A percentile compares a stretch with the other conserved stretches of the same genome.
Evolutionary conservation across 2,888 invertebrate genomes (phyloP).

Genomic region (Parasteatoda lunata): DNA sequence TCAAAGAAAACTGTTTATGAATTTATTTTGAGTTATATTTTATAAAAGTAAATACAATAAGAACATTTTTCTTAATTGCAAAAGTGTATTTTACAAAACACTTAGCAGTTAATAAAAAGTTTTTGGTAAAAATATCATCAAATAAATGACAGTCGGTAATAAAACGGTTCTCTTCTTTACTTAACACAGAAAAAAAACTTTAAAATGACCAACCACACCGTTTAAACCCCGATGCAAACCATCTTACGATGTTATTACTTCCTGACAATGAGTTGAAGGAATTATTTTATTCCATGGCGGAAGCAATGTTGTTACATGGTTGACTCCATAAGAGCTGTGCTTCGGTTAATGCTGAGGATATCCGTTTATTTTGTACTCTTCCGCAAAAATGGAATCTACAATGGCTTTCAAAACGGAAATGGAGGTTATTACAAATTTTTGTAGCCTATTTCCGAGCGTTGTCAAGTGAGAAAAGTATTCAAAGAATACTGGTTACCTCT

Average conservation of each 20-base stretch:
- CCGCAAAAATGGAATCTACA: background rate
- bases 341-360: constrained; percentile 21
- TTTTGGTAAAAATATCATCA: too few species aligned
- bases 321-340: background rate
- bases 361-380: constrained; percentile 10
- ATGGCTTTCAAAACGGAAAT: constrained; percentile 4
- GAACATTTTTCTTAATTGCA: too few species aligned
- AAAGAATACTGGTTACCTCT: too few species aligned
- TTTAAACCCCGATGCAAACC: background rate
- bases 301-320: background rate
- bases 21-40: too few species aligned
- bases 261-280: background rate
- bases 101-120: too few species aligned
- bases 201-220: background rate
- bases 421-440: constrained; percentile 17
- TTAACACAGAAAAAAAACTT: background rate
- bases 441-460: constrained; percentile 15
- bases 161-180: too few species aligned
- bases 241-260: background rate
- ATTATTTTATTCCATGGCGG: background rate
- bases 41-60: too few species aligned
- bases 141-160: too few species aligned
- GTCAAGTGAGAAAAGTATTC: constrained; percentile 3
- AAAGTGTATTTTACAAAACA: too few species aligned
- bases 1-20: too few species aligned